Conservation (phyloP, 2,888 invertebrate genomes). For the Spatulosminthurus flaviceps region DNA sequence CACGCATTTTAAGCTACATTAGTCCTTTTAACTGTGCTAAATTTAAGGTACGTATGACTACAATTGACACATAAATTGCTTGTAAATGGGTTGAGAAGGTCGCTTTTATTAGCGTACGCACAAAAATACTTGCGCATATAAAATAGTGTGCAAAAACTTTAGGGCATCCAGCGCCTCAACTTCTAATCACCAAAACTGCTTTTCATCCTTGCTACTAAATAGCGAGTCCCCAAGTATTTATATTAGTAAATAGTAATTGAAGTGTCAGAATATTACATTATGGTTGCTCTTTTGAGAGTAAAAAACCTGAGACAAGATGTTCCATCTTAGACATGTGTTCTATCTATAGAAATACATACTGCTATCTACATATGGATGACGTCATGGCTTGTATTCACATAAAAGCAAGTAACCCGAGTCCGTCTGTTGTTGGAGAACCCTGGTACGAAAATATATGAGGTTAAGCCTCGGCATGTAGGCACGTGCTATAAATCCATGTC, state of each 20-base stretch:
- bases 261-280: slow-evolving; percentile 10
- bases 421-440: neutral
- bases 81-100: too few species aligned
- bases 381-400: slow-evolving; percentile 15
- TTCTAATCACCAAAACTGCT: too few species aligned
- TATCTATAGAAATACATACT: too few species aligned
- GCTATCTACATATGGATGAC: slow-evolving; percentile 34
- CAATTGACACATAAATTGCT: too few species aligned
- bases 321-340: slow-evolving; percentile 26
- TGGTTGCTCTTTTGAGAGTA: slow-evolving; percentile 5
- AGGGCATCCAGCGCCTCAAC: too few species aligned
- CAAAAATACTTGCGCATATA: too few species aligned
- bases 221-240: neutral
- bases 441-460: neutral
- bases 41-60: too few species aligned
- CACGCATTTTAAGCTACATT: too few species aligned
- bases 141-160: too few species aligned
- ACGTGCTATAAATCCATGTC: neutral
- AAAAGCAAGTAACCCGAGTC: neutral
- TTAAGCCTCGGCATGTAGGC: neutral
- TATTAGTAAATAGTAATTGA: neutral
- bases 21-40: too few species aligned
- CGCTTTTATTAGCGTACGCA: too few species aligned
- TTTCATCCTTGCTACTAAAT: too few species aligned
- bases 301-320: slow-evolving; percentile 37